These are phyloP conservation scores for Neuroterus valhalla DNA, from an alignment of 1,140 invertebrate species.

Conservation along the genomic window DNA sequence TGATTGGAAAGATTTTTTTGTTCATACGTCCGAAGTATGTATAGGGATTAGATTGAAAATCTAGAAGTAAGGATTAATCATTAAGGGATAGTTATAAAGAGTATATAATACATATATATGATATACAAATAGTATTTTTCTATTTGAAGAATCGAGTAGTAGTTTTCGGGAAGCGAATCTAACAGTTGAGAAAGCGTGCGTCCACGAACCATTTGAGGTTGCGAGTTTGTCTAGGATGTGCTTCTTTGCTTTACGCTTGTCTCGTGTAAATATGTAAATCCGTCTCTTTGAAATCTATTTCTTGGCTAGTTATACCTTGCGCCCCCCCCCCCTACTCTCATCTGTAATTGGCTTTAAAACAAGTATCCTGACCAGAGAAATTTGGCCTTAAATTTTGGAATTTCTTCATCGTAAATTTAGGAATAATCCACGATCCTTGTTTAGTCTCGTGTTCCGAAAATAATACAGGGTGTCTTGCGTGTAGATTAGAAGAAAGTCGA, in stretches of 20 bases:
- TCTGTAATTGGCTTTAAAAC: slow-evolving; percentile 14
- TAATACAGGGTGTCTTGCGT: slow-evolving; percentile 24
- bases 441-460: slow-evolving; percentile 25
- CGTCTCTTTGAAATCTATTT: slow-evolving; percentile 14
- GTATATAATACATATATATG: neutral
- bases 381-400: slow-evolving; percentile 23
- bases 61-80: neutral
- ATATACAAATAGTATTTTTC: slow-evolving; percentile 28
- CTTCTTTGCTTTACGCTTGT: neutral
- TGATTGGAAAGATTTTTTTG: neutral
- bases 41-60: neutral
- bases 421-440: slow-evolving; percentile 16
- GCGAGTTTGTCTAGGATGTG: neutral
- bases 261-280: slow-evolving; percentile 26
- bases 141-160: slow-evolving; percentile 10
- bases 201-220: neutral
- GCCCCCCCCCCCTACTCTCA: neutral
- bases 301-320: neutral
- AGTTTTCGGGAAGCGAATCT: too few species aligned
- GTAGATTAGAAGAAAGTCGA: slow-evolving; percentile 7
- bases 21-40: slow-evolving; percentile 17
- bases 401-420: neutral
- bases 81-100: slow-evolving; percentile 8
- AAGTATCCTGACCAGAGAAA: slow-evolving; percentile 9
- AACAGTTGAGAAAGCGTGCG: neutral